Evolutionary conservation across 2,113 vertebrate species (phyloP), one percentile per base, ranked within the genome.

Genomic region (Ovibos moschatus): DNA sequence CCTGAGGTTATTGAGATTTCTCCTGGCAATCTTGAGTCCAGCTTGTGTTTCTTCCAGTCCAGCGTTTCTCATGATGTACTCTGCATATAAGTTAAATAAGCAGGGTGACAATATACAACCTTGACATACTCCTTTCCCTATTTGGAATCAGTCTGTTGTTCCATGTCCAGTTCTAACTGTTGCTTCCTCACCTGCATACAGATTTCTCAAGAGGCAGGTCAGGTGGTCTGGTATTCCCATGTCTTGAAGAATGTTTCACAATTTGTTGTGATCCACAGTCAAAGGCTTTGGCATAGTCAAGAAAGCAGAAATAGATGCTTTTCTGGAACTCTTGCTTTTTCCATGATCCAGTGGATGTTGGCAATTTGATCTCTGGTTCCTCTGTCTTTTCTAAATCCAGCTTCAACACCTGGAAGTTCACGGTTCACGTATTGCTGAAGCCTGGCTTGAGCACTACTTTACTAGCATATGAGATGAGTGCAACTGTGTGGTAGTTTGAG

Each of bases 381-480:
- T 64, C 62, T 64, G 30, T 15, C 60, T 64, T 64, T n/a, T 17
- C 14, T n/a, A 64, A 64, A 33, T 7, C 3, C 62, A 64, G 62
- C 62, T 64, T 64, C 15, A 64, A n/a, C 15, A 64, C 17, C 62
- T 64, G 30, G 30, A n/a, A n/a, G 62, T n/a, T 64, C 62, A 64
- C 1, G 0, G 30, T 64, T 64, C 7, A 64, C 1, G 3, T 64
- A 64, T 17, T 64, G 7, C 0, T 64, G 30, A 64, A 64, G 15
- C 30, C 15, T 64, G 62, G 62, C 30, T 64, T 64, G 30, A 64
- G 62, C 30, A 64, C 9, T 17, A 64, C 30, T 62, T 62, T 7
- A 33, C 60, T 62, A 62, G 30, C 1, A 1, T n/a, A 30, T 64
- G 62, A 33, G 62, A n/a, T 64, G 30, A 64, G 62, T 9, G 3